Conservation (phyloP, 2,888 invertebrate genomes). For the Pocota personata region DNA sequence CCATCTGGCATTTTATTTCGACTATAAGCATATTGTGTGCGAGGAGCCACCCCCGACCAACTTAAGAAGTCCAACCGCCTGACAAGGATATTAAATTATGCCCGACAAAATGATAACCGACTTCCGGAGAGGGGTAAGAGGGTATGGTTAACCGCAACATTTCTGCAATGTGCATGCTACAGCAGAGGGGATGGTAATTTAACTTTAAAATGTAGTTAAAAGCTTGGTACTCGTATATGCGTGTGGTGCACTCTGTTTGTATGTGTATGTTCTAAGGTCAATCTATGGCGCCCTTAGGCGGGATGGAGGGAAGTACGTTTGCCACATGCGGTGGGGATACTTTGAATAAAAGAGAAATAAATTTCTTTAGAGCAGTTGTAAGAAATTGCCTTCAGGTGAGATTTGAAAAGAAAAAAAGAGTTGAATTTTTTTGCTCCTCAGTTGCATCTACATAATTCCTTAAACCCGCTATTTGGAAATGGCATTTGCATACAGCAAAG, state of each 20-base stretch:
- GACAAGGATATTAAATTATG: slow-evolving; percentile 59
- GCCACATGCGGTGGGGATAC: slow-evolving; percentile 8
- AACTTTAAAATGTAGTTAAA: slow-evolving; percentile 32
- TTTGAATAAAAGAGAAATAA: slow-evolving; percentile 49
- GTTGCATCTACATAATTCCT: slow-evolving; percentile 43
- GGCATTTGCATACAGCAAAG: not conserved
- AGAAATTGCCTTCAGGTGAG: slow-evolving; percentile 40
- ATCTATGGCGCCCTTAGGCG: not conserved
- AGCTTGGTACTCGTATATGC: not conserved
- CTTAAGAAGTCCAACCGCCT: slow-evolving; percentile 45
- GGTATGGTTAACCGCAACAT: slow-evolving; percentile 50
- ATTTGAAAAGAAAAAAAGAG: not conserved
- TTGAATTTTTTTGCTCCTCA: not conserved
- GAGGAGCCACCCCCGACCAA: not conserved
- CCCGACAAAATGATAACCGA: slow-evolving; percentile 30
- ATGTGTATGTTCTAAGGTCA: slow-evolving; percentile 26
- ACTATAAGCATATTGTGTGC: slow-evolving; percentile 33
- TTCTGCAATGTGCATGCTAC: slow-evolving; percentile 51
- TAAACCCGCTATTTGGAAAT: not conserved
- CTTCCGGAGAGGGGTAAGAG: not conserved
- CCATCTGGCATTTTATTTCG: slow-evolving; percentile 68
- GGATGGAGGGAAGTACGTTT: not conserved
- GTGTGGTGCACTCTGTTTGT: not conserved
- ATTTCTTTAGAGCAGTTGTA: slow-evolving; percentile 38
- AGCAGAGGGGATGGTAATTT: not conserved